Base-by-base conservation (phyloP, 2,797 vertebrate genomes). In the Perodicticus potto region DNA sequence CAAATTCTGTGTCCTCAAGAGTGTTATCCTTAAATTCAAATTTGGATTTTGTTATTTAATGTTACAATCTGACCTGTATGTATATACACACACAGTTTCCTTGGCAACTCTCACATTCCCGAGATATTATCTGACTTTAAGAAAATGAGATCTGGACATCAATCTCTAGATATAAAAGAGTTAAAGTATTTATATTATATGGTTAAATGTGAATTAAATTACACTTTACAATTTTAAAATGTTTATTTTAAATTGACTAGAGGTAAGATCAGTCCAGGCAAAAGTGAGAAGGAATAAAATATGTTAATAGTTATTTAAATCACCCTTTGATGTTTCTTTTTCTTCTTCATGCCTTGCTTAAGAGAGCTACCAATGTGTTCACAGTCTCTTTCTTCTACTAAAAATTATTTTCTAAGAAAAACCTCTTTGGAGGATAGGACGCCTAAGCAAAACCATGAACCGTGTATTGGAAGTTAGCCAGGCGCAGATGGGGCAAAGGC, bases 401-500 rank as follows among this genome's bases (percentile, higher is more conserved):
- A 92, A 96, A 57, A 55, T 49, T 32, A 67, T 89, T 91, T 96
- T 89, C 86, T 94, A 69, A 93, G 65, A 70, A 95, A 83, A 95
- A 0, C 34, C 40, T 72, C 29, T 65, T 85, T 55, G 5, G 4
- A 57, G 17, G 88, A 32, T 80, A 78, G 14, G 69, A 95, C 63
- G 16, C 19, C 74, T 80, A 89, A 80, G 69, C 72, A 84, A 91
- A 93, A 96, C 40, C 37, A 53, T 70, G 78, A 76, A 61, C 59
- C 73, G 12, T 89, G 76, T 93, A 29, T 78, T 96, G 94, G 94
- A 95, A 91, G 37, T 91, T 57, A 74, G 80, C 92, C 94, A 96
- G 85, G 65, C 89, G 34, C 96, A 97, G 91, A 95, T 95, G 96
- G 94, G 32, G 9, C 57, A 34, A 95, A 78, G n/a, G 55, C 93